Conservation (phyloP, 2,113 vertebrate species). For the Clinocottus analis region DNA sequence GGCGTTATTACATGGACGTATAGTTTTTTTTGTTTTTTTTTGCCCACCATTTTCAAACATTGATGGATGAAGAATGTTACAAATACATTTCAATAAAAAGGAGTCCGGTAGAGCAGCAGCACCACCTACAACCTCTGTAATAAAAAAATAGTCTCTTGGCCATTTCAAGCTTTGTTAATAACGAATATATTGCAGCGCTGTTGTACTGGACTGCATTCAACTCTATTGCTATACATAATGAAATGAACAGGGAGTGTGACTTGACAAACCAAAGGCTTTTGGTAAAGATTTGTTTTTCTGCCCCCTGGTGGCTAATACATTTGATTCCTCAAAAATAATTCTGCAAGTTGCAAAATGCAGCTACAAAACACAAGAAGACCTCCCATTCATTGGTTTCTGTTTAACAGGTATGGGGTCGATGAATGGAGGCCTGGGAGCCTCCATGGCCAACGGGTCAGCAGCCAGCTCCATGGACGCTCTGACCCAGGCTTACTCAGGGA, state of each 20-base stretch:
- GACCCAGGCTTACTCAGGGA: conserved; percentile 99
- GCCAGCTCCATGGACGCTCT: conserved; percentile 97
- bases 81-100: not conserved
- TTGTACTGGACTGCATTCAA: not conserved
- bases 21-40: not conserved
- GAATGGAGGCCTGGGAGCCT: conserved; percentile 95
- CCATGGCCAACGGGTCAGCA: conserved; percentile 93
- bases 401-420: conserved; percentile 96
- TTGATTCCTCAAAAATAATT: not conserved
- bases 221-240: not conserved
- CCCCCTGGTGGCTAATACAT: conserved; percentile 22
- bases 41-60: not conserved
- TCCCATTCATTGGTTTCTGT: conserved; percentile 77
- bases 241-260: not conserved
- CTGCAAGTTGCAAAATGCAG: not conserved
- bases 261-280: not conserved
- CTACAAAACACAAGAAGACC: not conserved
- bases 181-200: not conserved
- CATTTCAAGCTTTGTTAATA: not conserved
- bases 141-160: not conserved
- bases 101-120: not conserved
- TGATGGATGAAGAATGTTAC: not conserved
- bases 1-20: no score
- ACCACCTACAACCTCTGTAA: not conserved
- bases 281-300: not conserved